These are phyloP conservation scores for Neodiprion virginianus DNA, from an alignment of 1,140 invertebrate genomes.

Conservation along the genomic window DNA sequence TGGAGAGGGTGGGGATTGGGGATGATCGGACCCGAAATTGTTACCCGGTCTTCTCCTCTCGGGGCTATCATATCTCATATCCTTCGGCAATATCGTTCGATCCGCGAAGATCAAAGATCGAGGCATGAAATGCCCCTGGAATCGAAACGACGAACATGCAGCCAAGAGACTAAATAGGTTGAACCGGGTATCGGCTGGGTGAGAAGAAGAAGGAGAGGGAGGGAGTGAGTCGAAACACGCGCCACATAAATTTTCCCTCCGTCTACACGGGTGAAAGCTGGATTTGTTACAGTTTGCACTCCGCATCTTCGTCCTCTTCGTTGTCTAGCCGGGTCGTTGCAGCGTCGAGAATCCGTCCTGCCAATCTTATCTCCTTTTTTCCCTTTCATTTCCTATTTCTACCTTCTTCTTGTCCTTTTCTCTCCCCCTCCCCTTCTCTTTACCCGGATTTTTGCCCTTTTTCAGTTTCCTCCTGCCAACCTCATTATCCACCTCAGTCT, in stretches of 20 bases:
- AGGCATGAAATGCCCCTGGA: no score
- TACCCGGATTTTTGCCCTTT: slow-evolving; percentile 19
- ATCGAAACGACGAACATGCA: no score
- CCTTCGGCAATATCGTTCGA: no score
- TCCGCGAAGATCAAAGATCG: no score
- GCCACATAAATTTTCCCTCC: slow-evolving; percentile 62
- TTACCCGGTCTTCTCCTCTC: not conserved
- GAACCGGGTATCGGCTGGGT: not conserved
- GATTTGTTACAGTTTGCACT: slow-evolving; percentile 64
- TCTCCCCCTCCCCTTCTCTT: slow-evolving; percentile 25
- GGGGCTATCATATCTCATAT: no score
- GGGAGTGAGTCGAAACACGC: slow-evolving; percentile 55
- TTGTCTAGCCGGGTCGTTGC: slow-evolving; percentile 34
- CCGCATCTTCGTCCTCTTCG: slow-evolving; percentile 29
- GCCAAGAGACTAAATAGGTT: no score
- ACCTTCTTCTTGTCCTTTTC: slow-evolving; percentile 20
- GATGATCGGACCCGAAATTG: not conserved
- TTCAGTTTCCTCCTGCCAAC: slow-evolving; percentile 25
- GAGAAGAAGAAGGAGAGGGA: not conserved
- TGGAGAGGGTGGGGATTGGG: not conserved
- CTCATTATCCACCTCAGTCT: slow-evolving; percentile 44
- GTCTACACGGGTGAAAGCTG: slow-evolving; percentile 61
- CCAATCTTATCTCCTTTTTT: slow-evolving; percentile 26
- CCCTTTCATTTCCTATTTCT: slow-evolving; percentile 18
- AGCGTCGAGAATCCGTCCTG: slow-evolving; percentile 9